phyloP scores from a whole-genome alignment of 2,888 invertebrate species.

The Homarus gammarus region DNA sequence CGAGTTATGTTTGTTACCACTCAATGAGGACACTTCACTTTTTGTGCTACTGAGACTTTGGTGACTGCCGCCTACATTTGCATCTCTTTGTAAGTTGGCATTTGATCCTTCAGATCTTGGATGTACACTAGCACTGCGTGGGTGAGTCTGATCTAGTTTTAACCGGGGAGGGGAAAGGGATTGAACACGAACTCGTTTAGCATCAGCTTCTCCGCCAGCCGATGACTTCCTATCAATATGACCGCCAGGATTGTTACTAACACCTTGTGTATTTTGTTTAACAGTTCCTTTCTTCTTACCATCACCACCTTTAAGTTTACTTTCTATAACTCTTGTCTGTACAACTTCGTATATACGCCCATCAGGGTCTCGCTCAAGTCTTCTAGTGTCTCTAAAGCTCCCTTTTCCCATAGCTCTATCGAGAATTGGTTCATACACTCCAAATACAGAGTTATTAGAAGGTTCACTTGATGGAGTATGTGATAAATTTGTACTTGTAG shows the following conservation, averaged over 20 bases:
- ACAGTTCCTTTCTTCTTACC: slow-evolving; percentile 33
- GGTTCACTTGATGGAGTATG: slow-evolving; percentile 41
- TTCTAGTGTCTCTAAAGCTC: slow-evolving; percentile 53
- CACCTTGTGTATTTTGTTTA: slow-evolving; percentile 8
- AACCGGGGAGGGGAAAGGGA: slow-evolving; percentile 64
- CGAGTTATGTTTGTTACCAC: slow-evolving; percentile 37
- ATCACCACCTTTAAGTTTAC: slow-evolving; percentile 47
- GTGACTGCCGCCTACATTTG: slow-evolving; percentile 41
- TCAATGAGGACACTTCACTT: slow-evolving; percentile 32
- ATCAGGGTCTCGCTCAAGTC: slow-evolving; percentile 61
- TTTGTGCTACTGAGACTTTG: slow-evolving; percentile 61
- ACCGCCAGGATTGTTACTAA: slow-evolving; percentile 13
- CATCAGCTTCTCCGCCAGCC: slow-evolving; percentile 58
- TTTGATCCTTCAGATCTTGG: slow-evolving; percentile 25
- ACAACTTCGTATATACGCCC: slow-evolving; percentile 73
- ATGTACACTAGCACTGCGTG: slow-evolving; percentile 60
- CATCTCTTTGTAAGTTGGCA: neutral
- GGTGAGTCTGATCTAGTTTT: slow-evolving; percentile 43
- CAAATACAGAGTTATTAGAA: slow-evolving; percentile 59
- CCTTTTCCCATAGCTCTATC: slow-evolving; percentile 60
- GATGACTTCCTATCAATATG: slow-evolving; percentile 56
- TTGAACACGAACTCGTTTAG: slow-evolving; percentile 65
- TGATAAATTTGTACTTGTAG: slow-evolving; percentile 60
- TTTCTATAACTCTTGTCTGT: slow-evolving; percentile 62
- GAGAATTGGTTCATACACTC: slow-evolving; percentile 69